Conservation (phyloP, 1,140 invertebrate genomes). For the Drosophila serrata region DNA sequence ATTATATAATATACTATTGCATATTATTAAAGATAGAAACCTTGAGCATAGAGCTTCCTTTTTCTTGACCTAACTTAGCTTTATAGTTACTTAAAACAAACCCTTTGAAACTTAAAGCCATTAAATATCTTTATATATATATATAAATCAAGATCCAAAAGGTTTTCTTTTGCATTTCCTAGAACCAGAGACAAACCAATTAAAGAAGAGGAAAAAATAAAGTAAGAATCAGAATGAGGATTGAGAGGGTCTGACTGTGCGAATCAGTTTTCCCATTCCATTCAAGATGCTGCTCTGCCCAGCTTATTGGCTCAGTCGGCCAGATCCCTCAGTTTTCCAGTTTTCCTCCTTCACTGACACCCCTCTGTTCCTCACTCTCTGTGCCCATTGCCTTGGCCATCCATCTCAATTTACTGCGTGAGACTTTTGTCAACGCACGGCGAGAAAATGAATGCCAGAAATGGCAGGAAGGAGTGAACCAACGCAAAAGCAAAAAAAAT, state of each 20-base stretch:
- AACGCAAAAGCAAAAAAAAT: not conserved
- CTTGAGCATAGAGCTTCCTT: not conserved
- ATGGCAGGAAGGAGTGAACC: slow-evolving; percentile 14
- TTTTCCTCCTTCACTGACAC: not conserved
- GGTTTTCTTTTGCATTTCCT: not conserved
- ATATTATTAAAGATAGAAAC: not conserved
- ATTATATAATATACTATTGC: not conserved
- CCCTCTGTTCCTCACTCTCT: not conserved
- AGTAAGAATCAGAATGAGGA: slow-evolving; percentile 7
- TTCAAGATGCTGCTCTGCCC: slow-evolving; percentile 22
- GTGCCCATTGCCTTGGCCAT: slow-evolving; percentile 27
- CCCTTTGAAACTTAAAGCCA: not conserved
- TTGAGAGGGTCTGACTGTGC: slow-evolving; percentile 3
- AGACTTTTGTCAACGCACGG: slow-evolving; percentile 63
- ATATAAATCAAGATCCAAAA: not conserved
- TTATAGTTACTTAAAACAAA: no score
- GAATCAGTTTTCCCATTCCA: slow-evolving; percentile 32
- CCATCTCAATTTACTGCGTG: slow-evolving; percentile 66
- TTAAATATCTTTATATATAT: not conserved
- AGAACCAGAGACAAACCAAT: slow-evolving; percentile 39
- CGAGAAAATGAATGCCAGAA: slow-evolving; percentile 56
- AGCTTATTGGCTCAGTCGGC: slow-evolving; percentile 45
- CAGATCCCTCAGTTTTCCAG: slow-evolving; percentile 3
- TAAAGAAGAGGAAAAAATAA: slow-evolving; percentile 10
- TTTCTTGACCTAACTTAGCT: not conserved